A percentile compares a stretch with the other conserved stretches of the same genome.
phyloP scores from a whole-genome alignment of 1,140 invertebrate species.

The Eufriesea mexicana region DNA sequence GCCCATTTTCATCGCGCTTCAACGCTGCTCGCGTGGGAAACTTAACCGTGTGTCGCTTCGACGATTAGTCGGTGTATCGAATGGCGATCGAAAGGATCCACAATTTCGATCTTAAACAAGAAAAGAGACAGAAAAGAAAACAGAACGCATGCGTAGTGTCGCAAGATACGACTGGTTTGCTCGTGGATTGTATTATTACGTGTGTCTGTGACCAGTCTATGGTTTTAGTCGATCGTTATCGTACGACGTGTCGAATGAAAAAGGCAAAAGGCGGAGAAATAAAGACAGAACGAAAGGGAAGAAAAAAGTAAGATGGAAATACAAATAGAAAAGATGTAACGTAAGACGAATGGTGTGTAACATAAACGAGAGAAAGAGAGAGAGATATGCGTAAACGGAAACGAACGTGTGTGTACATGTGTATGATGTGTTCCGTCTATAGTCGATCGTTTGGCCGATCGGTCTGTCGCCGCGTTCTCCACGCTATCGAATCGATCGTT shows the following conservation, averaged over 20 bases:
- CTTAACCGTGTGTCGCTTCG: constrained; percentile 2
- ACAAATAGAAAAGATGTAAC: neutral
- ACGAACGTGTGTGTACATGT: neutral
- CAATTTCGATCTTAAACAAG: constrained; percentile 13
- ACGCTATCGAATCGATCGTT: constrained; percentile 50
- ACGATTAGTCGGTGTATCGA: neutral
- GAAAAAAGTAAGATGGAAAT: constrained; percentile 1
- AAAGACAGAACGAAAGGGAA: neutral
- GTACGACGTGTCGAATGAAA: constrained; percentile 24
- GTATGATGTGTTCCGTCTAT: neutral
- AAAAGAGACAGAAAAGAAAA: constrained; percentile 28
- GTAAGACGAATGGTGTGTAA: neutral
- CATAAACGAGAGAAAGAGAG: constrained; percentile 2
- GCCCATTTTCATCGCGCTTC: neutral
- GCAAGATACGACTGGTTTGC: neutral
- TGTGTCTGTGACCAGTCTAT: too few species aligned
- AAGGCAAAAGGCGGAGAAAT: neutral
- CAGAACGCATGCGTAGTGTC: neutral
- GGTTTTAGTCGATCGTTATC: neutral
- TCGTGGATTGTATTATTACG: neutral
- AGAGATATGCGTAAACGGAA: neutral
- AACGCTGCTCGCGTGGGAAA: constrained; percentile 50
- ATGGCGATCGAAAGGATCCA: constrained; percentile 9
- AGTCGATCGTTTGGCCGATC: constrained; percentile 28
- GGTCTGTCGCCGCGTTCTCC: constrained; percentile 21